phyloP scores from a whole-genome alignment of 2,888 invertebrate genomes.

The Sericinus montela region DNA sequence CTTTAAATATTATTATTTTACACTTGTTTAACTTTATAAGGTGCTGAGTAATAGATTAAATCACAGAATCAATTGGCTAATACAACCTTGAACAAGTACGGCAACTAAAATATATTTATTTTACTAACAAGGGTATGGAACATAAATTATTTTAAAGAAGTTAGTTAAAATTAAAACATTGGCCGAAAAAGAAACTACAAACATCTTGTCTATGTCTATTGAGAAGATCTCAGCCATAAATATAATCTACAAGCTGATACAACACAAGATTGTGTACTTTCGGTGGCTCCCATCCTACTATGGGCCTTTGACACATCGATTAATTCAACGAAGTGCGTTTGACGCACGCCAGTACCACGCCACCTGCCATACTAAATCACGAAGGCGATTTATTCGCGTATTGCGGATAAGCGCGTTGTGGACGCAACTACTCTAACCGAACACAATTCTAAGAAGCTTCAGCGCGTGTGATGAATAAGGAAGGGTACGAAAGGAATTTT shows the following conservation, averaged over 20 bases:
- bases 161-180: too few relatives aligned
- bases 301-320: constrained; percentile 61
- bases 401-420: constrained; percentile 55
- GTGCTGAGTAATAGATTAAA: not conserved
- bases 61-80: not conserved
- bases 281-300: constrained; percentile 51
- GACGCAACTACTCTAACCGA: constrained; percentile 46
- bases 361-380: constrained; percentile 67
- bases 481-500: constrained; percentile 58
- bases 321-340: constrained; percentile 56
- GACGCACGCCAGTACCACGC: constrained; percentile 53
- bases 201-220: too few relatives aligned
- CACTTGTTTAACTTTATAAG: not conserved
- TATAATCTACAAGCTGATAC: not conserved
- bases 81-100: not conserved
- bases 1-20: not conserved
- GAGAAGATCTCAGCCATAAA: too few relatives aligned
- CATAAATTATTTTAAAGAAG: too few relatives aligned
- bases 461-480: constrained; percentile 75
- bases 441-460: constrained; percentile 67
- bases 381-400: constrained; percentile 61
- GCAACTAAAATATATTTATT: too few relatives aligned
- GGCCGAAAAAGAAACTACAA: too few relatives aligned
- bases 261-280: not conserved
- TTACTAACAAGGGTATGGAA: too few relatives aligned